Conservation (phyloP, 2,113 vertebrate species). For the Lasiurus borealis region DNA sequence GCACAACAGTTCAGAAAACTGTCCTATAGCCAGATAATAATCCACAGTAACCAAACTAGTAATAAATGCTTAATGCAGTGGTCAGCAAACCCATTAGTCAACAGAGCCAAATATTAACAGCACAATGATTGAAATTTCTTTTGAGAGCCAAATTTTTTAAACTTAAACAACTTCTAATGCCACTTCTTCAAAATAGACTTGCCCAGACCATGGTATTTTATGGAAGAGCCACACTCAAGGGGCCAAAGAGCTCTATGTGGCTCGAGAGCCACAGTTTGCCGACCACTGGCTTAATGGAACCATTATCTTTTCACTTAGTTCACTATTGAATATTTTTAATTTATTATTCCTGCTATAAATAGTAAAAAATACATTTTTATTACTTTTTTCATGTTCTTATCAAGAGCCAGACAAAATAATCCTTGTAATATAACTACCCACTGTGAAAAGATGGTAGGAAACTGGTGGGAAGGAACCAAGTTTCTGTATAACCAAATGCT, state of each 20-base stretch:
- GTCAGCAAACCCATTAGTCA: no score
- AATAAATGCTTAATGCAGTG: not conserved
- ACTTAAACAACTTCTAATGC: no score
- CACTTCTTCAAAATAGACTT: no score
- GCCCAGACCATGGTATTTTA: no score
- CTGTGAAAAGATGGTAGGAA: constrained; percentile 67
- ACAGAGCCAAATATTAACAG: no score
- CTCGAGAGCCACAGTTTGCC: no score
- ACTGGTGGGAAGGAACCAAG: constrained; percentile 56
- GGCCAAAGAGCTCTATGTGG: no score
- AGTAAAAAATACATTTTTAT: no score
- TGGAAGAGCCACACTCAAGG: no score
- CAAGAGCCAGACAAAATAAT: constrained; percentile 76
- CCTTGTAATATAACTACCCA: constrained; percentile 72
- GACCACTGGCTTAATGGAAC: not conserved
- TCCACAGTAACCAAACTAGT: not conserved
- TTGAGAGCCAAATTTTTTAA: no score
- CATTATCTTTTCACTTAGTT: not conserved
- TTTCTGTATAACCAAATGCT: constrained; percentile 49
- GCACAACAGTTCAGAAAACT: not conserved
- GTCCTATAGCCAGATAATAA: not conserved
- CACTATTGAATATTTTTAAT: not conserved
- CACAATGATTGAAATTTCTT: no score
- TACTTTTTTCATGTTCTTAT: constrained; percentile 77
- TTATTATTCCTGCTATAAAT: constrained; percentile 37